Conservation (phyloP, 1,140 invertebrate genomes). For the Ips nitidus region DNA sequence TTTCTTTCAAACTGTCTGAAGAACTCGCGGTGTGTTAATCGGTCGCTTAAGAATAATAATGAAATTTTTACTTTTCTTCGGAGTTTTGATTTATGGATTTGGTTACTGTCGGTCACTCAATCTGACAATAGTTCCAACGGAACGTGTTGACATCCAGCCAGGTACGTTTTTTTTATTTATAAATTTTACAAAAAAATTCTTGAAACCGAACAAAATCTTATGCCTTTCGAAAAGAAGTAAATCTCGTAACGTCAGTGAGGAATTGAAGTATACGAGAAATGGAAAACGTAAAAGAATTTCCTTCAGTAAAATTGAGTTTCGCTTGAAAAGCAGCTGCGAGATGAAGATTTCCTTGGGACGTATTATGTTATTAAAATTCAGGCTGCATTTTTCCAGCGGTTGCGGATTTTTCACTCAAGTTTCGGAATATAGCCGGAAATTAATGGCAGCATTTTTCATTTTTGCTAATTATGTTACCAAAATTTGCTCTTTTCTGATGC, state of each 20-base stretch:
- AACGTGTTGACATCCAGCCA: background rate
- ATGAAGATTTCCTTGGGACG: background rate
- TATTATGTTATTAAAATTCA: conserved; percentile 7
- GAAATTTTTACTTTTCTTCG: conserved; percentile 28
- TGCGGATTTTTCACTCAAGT: background rate
- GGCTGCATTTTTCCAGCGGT: background rate
- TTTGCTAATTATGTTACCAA: background rate
- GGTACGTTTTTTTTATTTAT: conserved; percentile 17
- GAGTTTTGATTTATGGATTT: conserved; percentile 22
- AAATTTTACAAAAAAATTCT: conserved; percentile 1
- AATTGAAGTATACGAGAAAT: background rate
- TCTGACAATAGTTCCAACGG: conserved; percentile 1
- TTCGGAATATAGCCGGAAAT: background rate
- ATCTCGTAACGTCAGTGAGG: background rate
- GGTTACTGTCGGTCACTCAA: conserved; percentile 18
- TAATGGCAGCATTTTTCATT: background rate
- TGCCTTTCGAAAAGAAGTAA: background rate
- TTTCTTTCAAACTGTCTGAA: conserved; percentile 30
- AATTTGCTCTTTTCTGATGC: too few relatives aligned
- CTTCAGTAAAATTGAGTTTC: background rate
- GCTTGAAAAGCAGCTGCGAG: background rate
- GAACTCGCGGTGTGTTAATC: conserved; percentile 15
- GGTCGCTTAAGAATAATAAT: conserved; percentile 18
- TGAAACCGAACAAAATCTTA: too few relatives aligned
- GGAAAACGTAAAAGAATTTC: conserved; percentile 3